Percentiles rank a stretch among this genome's conserved stretches.
These are phyloP conservation scores for Hoplodrina blanda DNA, from an alignment of 2,888 invertebrate genomes.

Conservation along the genomic window DNA sequence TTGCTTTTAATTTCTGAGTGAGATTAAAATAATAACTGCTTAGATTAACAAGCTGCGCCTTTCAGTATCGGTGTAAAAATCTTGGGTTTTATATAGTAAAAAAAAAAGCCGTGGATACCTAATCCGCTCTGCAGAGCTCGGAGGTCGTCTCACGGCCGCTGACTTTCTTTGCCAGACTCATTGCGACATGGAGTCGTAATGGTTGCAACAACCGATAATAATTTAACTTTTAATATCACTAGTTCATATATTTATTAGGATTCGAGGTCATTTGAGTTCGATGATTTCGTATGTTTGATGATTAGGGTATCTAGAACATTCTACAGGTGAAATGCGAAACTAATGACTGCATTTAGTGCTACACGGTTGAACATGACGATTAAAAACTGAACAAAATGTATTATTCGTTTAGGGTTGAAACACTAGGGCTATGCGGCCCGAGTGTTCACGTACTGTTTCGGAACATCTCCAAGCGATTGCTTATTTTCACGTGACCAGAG, in stretches of 20 bases:
- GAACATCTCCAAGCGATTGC: no score
- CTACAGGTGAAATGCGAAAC: conserved; percentile 1
- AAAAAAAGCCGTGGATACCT: conserved; percentile 56
- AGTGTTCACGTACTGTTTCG: no score
- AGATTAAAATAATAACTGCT: not conserved
- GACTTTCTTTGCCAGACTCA: conserved; percentile 58
- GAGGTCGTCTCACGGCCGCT: conserved; percentile 63
- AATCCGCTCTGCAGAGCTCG: conserved; percentile 63
- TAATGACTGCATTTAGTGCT: not conserved
- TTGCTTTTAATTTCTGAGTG: not conserved
- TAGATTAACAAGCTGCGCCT: not conserved
- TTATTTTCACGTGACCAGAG: no score
- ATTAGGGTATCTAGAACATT: conserved; percentile 2
- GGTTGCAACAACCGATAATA: conserved; percentile 41
- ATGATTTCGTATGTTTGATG: conserved; percentile 8
- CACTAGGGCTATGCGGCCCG: no score
- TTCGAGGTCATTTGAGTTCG: conserved; percentile 34
- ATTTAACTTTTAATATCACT: conserved; percentile 35
- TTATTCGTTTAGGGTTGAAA: no score
- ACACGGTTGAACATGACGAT: conserved; percentile 1
- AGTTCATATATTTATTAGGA: conserved; percentile 33
- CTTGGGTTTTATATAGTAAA: conserved; percentile 44
- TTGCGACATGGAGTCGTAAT: conserved; percentile 64
- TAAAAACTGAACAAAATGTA: not conserved
- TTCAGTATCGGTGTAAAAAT: conserved; percentile 17